Base-by-base conservation (phyloP, 2,888 invertebrate genomes). In the Euphydryas editha region DNA sequence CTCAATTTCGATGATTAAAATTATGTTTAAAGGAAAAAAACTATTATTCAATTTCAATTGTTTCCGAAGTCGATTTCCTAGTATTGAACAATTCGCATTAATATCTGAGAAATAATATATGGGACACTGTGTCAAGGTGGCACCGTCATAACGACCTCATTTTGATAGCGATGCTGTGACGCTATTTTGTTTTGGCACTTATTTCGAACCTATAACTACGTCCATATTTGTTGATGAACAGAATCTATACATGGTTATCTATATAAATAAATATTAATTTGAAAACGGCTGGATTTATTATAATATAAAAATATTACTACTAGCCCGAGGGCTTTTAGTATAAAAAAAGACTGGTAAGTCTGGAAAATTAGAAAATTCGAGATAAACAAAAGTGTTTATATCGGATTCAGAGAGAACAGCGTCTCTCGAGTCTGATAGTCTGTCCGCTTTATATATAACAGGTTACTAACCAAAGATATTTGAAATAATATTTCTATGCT, bases 71-170 rank as follows among this genome's bases (percentile, higher is more conserved):
- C 42, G 49, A 66, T 64, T 75, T 75, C 72, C 65, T 66, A 56
- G 74, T 67, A 73, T 11, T 20, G 21, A 37, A 51, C 36, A 30
- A 61, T 65, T 64, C 24, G 62, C 63, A 51, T 59, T 55, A 59
- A 58, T 55, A 58, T 44, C 39, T 58, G 18, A 65, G 85, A 78
- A 74, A 24, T 65, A 58, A 67, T 65, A 78, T 78, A 73, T 72
- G 58, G 81, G 73, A 66, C 75, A 78, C 30, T 18, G 65, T 69
- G 72, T 72, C 75, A 75, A 72, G 75, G 75, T 59, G 51, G 21
- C 49, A 1, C 60, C 46, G 62, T 70, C 67, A 63, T 65, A 5
- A 13, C 56, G 66, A 30, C 62, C 69, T 47, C 59, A 59, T 62
- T 66, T 37, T 56, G 54, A 42, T 15, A 47, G 30, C 55, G 61